These are phyloP conservation scores for Stictonetta naevosa DNA, from an alignment of 2,113 vertebrate genomes.

Conservation along the genomic window DNA sequence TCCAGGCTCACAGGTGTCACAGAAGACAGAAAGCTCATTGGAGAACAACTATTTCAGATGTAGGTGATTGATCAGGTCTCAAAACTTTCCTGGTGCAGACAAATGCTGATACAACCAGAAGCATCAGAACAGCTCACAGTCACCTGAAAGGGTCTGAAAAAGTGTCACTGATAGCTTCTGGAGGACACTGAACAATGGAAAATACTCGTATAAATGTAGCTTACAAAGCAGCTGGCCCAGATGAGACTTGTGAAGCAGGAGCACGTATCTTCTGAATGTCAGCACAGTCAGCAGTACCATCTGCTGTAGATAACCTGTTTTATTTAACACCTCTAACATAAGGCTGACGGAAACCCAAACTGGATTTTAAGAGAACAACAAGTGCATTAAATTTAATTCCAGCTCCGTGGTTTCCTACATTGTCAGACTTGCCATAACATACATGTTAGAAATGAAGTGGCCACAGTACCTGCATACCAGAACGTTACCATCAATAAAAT, in stretches of 20 bases:
- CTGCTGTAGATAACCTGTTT: not conserved
- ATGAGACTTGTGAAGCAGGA: not conserved
- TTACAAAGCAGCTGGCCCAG: not conserved
- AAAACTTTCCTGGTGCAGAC: not conserved
- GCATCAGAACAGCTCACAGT: not conserved
- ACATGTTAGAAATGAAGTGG: not conserved
- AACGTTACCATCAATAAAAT: not conserved
- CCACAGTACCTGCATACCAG: not conserved
- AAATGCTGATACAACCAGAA: not conserved
- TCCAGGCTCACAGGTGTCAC: not conserved
- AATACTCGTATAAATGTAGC: not conserved
- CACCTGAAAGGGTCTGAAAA: not conserved
- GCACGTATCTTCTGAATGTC: not conserved
- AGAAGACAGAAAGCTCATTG: not conserved
- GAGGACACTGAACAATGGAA: not conserved
- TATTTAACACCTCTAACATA: not conserved
- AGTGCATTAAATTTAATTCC: not conserved
- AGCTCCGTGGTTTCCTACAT: fast-evolving
- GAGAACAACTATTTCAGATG: not conserved
- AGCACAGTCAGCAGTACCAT: not conserved
- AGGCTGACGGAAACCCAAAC: not conserved
- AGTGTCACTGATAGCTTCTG: not conserved
- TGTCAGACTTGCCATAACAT: not conserved
- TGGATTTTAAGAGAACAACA: not conserved
- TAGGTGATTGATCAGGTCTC: not conserved